Evolutionary conservation across 2,797 vertebrate species (phyloP).

Genomic region (Periophthalmus magnuspinnatus): DNA sequence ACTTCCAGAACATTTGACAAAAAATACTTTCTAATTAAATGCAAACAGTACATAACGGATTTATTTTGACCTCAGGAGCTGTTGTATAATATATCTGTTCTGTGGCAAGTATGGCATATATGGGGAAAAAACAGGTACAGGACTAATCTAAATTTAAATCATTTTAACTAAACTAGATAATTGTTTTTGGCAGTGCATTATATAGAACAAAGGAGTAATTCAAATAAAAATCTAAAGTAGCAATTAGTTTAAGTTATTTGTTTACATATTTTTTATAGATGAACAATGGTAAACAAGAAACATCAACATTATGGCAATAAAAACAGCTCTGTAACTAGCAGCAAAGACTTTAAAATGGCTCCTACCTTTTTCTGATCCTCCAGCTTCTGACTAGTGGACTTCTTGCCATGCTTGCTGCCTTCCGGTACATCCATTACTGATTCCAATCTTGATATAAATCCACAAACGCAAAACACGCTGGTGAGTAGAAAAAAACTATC

Average conservation of each 20-base stretch:
- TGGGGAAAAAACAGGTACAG: too few relatives aligned
- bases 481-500: neutral
- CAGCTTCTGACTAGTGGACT: slow-evolving; percentile 94
- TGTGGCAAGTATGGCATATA: too few relatives aligned
- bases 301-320: neutral
- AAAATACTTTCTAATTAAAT: too few relatives aligned
- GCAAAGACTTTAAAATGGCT: neutral
- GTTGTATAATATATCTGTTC: too few relatives aligned
- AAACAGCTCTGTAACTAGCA: neutral
- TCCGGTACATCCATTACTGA: slow-evolving; percentile 95
- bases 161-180: neutral
- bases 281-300: too few relatives aligned
- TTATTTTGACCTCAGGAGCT: too few relatives aligned
- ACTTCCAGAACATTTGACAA: too few relatives aligned
- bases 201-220: too few relatives aligned
- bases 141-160: neutral
- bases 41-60: too few relatives aligned
- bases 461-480: slow-evolving; percentile 49
- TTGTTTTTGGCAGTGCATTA: neutral
- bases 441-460: slow-evolving; percentile 67
- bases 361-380: slow-evolving; percentile 99
- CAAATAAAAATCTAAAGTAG: too few relatives aligned
- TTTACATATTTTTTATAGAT: too few relatives aligned
- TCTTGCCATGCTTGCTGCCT: slow-evolving; percentile 92
- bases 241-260: too few relatives aligned